Percentiles rank a stretch among this genome's conserved stretches.
Conservation (phyloP, 2,797 vertebrate genomes). For the Mastacembelus armatus region DNA sequence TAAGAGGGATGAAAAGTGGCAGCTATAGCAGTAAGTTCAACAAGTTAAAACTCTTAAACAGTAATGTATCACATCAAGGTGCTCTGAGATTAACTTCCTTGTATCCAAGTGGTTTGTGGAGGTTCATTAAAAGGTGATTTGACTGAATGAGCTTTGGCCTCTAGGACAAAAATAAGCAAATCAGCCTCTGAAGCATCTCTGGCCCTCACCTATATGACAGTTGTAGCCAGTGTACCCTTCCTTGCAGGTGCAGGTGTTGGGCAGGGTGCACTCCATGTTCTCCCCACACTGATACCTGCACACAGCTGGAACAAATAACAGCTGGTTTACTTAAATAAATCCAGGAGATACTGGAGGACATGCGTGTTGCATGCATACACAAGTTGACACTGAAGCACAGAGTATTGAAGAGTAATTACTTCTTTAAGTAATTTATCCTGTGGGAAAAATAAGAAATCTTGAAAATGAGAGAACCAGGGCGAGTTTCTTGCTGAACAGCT, state of each 20-base stretch:
- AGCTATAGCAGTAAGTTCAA: background rate
- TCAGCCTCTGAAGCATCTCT: background rate
- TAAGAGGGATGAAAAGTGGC: slow-evolving; percentile 55
- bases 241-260: slow-evolving; percentile 91
- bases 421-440: too few relatives aligned
- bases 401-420: too few relatives aligned
- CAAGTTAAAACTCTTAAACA: slow-evolving; percentile 2
- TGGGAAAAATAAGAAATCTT: too few relatives aligned
- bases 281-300: slow-evolving; percentile 88
- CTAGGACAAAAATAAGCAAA: background rate
- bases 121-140: background rate
- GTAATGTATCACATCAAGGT: background rate
- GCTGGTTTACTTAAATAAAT: background rate
- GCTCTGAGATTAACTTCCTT: background rate
- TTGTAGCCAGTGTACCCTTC: slow-evolving; percentile 88
- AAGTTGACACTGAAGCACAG: too few relatives aligned
- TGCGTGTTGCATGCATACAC: too few relatives aligned
- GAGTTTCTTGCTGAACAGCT: too few relatives aligned
- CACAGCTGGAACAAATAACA: slow-evolving; percentile 80
- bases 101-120: background rate
- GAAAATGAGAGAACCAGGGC: too few relatives aligned
- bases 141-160: slow-evolving; percentile 3
- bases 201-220: slow-evolving; percentile 88
- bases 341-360: too few relatives aligned
- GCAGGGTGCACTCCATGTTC: slow-evolving; percentile 89